Percentiles rank a stretch among this genome's conserved stretches.
Evolutionary conservation across 1,140 invertebrate species (phyloP).

Genomic region (Diuraphis noxia): DNA sequence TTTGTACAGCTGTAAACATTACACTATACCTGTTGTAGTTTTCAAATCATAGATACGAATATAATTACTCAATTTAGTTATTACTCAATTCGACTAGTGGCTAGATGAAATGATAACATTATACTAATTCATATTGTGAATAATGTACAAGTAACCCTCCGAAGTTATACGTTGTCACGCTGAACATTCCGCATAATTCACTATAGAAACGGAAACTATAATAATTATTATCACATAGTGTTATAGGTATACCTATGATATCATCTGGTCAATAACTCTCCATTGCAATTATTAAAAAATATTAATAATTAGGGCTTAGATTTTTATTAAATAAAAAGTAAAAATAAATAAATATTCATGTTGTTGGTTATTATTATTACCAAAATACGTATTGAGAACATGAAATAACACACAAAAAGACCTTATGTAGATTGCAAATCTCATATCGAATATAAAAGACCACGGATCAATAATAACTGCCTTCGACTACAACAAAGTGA

Average conservation of each 20-base stretch:
- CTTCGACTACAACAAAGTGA: too few relatives aligned
- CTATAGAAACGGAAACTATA: background rate
- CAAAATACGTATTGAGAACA: too few relatives aligned
- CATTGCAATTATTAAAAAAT: background rate
- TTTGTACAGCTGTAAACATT: background rate
- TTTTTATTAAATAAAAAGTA: too few relatives aligned
- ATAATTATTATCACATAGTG: background rate
- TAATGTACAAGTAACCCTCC: background rate
- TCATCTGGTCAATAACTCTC: background rate
- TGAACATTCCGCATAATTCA: background rate
- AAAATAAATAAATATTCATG: too few relatives aligned
- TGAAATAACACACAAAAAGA: too few relatives aligned
- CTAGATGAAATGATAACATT: background rate
- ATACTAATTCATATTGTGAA: background rate
- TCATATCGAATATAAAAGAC: too few relatives aligned
- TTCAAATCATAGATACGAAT: background rate
- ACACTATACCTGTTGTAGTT: background rate
- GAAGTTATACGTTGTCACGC: background rate
- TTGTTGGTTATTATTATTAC: too few relatives aligned
- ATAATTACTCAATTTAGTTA: too few relatives aligned
- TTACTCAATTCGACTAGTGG: background rate
- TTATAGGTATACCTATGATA: background rate
- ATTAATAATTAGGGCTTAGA: background rate
- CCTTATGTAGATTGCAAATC: too few relatives aligned
- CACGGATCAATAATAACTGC: too few relatives aligned